These are phyloP conservation scores for Eurytemora carolleeae DNA, from an alignment of 1,140 invertebrate species.

Conservation along the genomic window DNA sequence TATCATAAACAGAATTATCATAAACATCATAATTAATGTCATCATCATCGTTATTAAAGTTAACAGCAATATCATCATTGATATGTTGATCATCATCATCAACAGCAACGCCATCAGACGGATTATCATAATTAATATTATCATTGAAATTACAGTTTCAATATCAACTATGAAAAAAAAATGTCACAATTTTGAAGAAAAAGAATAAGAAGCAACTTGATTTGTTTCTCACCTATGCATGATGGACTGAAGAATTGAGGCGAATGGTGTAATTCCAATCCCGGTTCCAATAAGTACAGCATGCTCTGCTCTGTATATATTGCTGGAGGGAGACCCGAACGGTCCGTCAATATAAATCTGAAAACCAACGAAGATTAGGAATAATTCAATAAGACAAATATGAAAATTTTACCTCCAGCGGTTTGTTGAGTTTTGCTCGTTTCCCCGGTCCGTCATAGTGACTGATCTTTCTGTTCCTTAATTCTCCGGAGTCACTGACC, in stretches of 20 bases:
- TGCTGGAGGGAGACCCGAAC: slow-evolving; percentile 31
- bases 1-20: no score
- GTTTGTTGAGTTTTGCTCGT: slow-evolving; percentile 2
- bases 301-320: slow-evolving; percentile 31
- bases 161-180: no score
- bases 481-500: background rate
- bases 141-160: no score
- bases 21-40: no score
- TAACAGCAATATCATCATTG: no score
- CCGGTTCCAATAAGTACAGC: slow-evolving; percentile 34
- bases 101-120: no score
- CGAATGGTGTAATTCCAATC: slow-evolving; percentile 38
- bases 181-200: no score
- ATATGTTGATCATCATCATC: no score
- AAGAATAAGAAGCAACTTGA: no score
- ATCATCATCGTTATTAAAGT: no score
- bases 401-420: slow-evolving; percentile 10
- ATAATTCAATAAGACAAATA: no score
- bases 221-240: slow-evolving; percentile 28
- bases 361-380: background rate
- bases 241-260: slow-evolving; percentile 32
- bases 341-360: slow-evolving; percentile 31
- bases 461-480: background rate
- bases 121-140: no score
- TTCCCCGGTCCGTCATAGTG: slow-evolving; percentile 10